Evolutionary conservation across 1,140 invertebrate species (phyloP), one percentile per base, ranked within the genome.

Genomic region (Calliopsis andreniformis): DNA sequence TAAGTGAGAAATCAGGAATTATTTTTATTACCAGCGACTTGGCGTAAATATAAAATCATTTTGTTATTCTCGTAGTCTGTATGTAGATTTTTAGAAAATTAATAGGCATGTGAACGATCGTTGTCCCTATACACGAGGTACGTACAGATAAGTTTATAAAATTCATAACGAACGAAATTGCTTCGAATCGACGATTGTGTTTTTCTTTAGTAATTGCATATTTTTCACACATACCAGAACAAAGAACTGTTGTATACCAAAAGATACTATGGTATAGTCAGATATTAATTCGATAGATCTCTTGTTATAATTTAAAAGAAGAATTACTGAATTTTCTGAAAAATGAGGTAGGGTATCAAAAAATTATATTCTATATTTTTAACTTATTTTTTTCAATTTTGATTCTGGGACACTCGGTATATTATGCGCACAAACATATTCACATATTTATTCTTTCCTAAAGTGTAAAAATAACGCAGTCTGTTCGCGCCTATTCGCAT

Each of bases 91-190:
- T 39, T 49, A 1, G 23, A 12, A 45, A 8, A 62, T 42, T 47
- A 56, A 58, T 80, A 75, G 49, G 59, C 64, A 62, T 32, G 51
- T 59, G 75, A 78, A 81, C 51, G 68, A 80, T 71, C 81, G 61
- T 69, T 81, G 68, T 58, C 56, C 64, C 62, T 63, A 70, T 82
- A 76, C 77, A 67, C 80, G 80, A 82, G 71, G 79, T 82, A 82
- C 80, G 75, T 82, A 81, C 43, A 20, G 51, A 77, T 49, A 47
- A 70, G 55, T 70, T 28, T 47, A 6, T 59, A 55, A 64, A 35
- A 25, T 45, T 56, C 32, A 23, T n/a, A 39, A 56, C 35, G 55
- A 72, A 61, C 32, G 49, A 51, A 8, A 45, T 5, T 28, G 39
- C 10, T 39, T 55, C 23, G 23, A 20, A 47, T n/a, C 35, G 39